These are phyloP conservation scores for Bibio marci DNA, from an alignment of 2,888 invertebrate species.

Conservation along the genomic window DNA sequence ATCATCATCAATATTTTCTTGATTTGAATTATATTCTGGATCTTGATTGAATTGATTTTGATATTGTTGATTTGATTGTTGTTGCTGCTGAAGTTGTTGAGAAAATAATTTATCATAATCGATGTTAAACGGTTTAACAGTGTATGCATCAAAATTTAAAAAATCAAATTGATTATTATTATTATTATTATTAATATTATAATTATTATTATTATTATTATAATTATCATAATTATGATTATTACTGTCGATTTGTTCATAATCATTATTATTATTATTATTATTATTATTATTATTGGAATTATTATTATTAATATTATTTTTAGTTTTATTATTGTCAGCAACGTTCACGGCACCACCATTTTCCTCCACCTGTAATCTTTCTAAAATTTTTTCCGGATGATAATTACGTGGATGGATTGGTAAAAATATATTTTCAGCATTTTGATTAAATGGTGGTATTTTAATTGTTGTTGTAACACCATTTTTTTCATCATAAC, in stretches of 20 bases:
- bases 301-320: neutral
- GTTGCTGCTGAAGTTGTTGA: no score
- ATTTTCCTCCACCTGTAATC: neutral
- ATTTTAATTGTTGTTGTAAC: no score
- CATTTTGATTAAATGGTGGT: neutral
- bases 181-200: neutral
- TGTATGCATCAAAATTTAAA: conserved; percentile 1
- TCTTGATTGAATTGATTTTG: conserved; percentile 1
- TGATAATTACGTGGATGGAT: neutral
- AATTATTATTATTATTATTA: neutral
- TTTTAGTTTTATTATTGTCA: no score
- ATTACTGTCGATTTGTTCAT: no score
- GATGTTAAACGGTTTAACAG: neutral
- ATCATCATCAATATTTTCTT: no score
- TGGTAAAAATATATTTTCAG: neutral
- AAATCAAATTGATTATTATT: neutral
- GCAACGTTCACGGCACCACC: no score
- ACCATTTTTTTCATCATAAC: no score
- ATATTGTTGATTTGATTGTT: no score
- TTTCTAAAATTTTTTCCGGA: neutral
- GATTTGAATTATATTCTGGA: conserved; percentile 4
- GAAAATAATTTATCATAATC: neutral
- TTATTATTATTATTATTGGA: no score
- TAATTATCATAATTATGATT: no score
- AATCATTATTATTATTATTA: no score